phyloP scores from a whole-genome alignment of 2,113 vertebrate species.

The Circaetus cinerascens region DNA sequence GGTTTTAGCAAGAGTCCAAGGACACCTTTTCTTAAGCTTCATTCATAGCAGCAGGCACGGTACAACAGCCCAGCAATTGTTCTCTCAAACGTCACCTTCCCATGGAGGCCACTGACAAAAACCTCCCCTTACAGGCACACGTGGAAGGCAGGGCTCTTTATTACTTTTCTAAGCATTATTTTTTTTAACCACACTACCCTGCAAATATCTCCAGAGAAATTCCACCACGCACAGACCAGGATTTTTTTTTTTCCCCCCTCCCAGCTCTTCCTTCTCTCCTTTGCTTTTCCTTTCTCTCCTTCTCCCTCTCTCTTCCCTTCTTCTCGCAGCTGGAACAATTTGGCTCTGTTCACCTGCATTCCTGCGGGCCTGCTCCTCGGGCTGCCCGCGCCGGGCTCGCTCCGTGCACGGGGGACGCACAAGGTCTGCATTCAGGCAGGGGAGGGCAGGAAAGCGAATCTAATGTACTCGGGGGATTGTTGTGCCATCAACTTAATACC shows the following conservation, averaged over 20 bases:
- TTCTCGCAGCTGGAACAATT: slow-evolving; percentile 43
- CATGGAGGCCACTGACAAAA: slow-evolving; percentile 59
- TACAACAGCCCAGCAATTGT: slow-evolving; percentile 76
- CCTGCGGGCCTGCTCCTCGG: slow-evolving; percentile 61
- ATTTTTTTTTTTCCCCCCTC: not conserved
- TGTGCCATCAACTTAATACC: slow-evolving; percentile 71
- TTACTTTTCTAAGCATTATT: not conserved
- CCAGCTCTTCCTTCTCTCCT: not conserved
- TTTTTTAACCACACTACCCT: not conserved
- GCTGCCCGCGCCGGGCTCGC: slow-evolving; percentile 41
- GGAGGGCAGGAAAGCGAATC: slow-evolving; percentile 31
- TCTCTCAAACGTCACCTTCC: slow-evolving; percentile 76
- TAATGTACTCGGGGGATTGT: slow-evolving; percentile 16
- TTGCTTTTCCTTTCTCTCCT: not conserved
- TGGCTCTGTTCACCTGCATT: slow-evolving; percentile 72
- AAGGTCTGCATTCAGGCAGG: slow-evolving; percentile 61
- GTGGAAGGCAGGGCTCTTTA: not conserved
- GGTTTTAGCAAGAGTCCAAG: slow-evolving; percentile 68
- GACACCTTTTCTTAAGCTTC: slow-evolving; percentile 77
- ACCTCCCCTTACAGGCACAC: not conserved
- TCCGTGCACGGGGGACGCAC: slow-evolving; percentile 11
- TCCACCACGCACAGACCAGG: not conserved
- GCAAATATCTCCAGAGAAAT: not conserved
- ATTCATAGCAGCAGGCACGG: slow-evolving; percentile 66
- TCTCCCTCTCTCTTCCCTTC: slow-evolving; percentile 63